Conservation (phyloP, 2,113 vertebrate species). For the Callithrix jacchus region DNA sequence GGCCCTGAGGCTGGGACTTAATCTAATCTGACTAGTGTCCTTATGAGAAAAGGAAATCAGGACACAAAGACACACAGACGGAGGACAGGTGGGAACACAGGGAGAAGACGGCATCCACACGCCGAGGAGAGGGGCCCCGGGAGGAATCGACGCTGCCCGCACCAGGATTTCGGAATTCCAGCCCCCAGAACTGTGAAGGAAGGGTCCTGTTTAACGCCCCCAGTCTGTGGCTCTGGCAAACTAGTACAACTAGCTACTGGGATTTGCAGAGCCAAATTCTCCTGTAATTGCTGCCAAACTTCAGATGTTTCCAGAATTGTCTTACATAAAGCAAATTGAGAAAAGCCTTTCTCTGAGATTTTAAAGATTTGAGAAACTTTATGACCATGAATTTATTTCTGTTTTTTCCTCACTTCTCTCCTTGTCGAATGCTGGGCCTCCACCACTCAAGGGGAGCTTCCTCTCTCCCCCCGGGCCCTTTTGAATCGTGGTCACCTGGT, state of each 20-base stretch:
- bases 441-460: background rate
- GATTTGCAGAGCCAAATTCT: background rate
- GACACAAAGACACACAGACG: background rate
- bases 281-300: no score
- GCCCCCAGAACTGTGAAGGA: background rate
- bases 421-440: background rate
- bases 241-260: background rate
- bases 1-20: background rate
- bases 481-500: background rate
- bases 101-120: background rate
- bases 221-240: background rate
- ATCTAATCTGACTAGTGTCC: background rate
- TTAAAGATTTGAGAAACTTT: background rate
- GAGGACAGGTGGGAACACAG: background rate
- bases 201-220: background rate
- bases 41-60: background rate
- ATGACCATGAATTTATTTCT: background rate
- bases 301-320: background rate
- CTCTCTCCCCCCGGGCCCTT: background rate
- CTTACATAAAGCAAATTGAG: background rate
- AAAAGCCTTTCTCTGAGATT: background rate
- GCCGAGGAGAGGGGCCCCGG: background rate
- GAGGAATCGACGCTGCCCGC: background rate
- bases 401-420: background rate
- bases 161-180: background rate